These are phyloP conservation scores for Cygnus atratus DNA, from an alignment of 2,113 vertebrate genomes.

Conservation along the genomic window DNA sequence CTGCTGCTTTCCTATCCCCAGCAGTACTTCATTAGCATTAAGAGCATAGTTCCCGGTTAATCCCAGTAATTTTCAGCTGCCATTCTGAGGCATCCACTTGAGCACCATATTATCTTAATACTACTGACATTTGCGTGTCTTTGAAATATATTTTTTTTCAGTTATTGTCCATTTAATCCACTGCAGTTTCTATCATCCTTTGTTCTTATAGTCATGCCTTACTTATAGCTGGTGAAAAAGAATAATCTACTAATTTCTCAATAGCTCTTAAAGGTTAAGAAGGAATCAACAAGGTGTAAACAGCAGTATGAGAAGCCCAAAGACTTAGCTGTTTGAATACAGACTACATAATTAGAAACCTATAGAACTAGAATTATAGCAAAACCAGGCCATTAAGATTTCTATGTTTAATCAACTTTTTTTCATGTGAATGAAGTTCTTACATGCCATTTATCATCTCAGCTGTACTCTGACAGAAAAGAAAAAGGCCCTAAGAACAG, in stretches of 20 bases:
- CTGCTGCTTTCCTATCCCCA: constrained; percentile 13
- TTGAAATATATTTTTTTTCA: constrained; percentile 33
- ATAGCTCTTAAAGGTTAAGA: constrained; percentile 39
- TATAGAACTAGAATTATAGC: background rate
- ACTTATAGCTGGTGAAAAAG: background rate
- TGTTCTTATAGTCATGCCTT: constrained; percentile 17
- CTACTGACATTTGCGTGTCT: constrained; percentile 59
- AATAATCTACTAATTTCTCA: constrained; percentile 48
- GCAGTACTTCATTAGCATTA: constrained; percentile 62
- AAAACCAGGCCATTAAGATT: constrained; percentile 3
- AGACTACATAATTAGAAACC: background rate
- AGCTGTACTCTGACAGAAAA: background rate
- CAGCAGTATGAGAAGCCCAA: background rate
- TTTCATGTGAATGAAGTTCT: constrained; percentile 14
- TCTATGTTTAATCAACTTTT: constrained; percentile 27
- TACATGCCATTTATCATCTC: background rate
- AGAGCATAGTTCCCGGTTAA: constrained; percentile 49
- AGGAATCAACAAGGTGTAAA: constrained; percentile 42
- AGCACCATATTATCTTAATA: constrained; percentile 46
- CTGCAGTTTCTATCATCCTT: background rate
- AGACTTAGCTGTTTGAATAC: constrained; percentile 3
- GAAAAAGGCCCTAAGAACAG: background rate
- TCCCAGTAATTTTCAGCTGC: constrained; percentile 66
- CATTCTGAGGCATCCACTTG: constrained; percentile 55
- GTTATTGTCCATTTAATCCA: constrained; percentile 34